A percentile compares a stretch with the other conserved stretches of the same genome.
Evolutionary conservation across 1,140 invertebrate species (phyloP).

Genomic region (Melitaea cinxia): DNA sequence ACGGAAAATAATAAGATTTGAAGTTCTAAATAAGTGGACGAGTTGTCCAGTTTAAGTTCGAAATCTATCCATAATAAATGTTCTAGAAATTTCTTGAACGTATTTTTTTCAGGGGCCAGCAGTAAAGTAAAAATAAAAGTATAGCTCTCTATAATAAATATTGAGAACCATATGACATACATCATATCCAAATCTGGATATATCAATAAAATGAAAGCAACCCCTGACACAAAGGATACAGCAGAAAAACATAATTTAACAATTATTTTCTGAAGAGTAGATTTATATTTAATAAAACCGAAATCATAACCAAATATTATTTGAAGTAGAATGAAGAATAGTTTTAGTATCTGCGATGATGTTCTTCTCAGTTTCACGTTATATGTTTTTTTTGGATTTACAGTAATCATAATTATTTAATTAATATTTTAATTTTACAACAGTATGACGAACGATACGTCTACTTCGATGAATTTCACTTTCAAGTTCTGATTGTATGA

Average conservation of each 20-base stretch:
- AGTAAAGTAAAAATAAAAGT: not conserved
- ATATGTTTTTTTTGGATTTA: not conserved
- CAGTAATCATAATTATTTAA: not conserved
- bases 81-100: conserved; percentile 8
- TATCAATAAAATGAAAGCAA: not conserved
- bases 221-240: not conserved
- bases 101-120: not conserved
- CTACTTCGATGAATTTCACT: too few species aligned
- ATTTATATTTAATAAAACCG: conserved; percentile 7
- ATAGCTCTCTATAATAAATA: not conserved
- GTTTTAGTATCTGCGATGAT: conserved; percentile 8
- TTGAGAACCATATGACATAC: not conserved
- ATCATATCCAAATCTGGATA: not conserved
- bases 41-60: not conserved
- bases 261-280: not conserved
- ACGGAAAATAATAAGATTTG: not conserved
- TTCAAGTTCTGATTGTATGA: too few species aligned
- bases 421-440: not conserved
- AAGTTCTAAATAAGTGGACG: not conserved
- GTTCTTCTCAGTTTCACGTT: not conserved
- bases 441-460: too few species aligned
- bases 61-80: not conserved
- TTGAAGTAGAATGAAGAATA: conserved; percentile 8
- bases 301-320: conserved; percentile 17
- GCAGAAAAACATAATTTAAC: not conserved